phyloP scores from a whole-genome alignment of 2,888 invertebrate genomes.

The Epistrophe grossulariae region DNA sequence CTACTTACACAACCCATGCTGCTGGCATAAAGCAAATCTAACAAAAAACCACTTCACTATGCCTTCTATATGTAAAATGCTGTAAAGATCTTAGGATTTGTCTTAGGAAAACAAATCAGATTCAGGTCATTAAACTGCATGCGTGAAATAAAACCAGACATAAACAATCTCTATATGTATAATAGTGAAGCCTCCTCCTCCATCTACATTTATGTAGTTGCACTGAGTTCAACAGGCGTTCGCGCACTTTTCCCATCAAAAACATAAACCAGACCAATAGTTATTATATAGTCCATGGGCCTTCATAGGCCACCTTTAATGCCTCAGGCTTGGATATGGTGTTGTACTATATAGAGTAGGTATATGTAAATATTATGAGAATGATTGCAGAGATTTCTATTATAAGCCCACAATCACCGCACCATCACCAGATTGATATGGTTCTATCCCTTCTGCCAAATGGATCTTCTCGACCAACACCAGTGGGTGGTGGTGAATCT shows the following conservation, averaged over 20 bases:
- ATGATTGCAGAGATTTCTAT: constrained; percentile 60
- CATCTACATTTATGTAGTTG: constrained; percentile 12
- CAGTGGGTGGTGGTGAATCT: constrained; percentile 52
- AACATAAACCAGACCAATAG: constrained; percentile 43
- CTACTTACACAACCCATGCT: constrained; percentile 43
- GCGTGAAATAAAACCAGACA: constrained; percentile 68
- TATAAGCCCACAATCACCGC: constrained; percentile 27
- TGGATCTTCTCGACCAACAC: constrained; percentile 23
- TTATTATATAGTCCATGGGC: constrained; percentile 7
- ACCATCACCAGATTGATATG: constrained; percentile 53
- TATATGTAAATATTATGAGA: constrained; percentile 30
- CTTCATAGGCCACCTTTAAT: constrained; percentile 53
- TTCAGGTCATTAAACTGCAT: constrained; percentile 75
- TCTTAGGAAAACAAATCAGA: constrained; percentile 60
- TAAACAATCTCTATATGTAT: constrained; percentile 66
- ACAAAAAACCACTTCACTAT: constrained; percentile 53
- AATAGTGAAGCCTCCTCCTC: constrained; percentile 31
- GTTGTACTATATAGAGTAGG: constrained; percentile 23
- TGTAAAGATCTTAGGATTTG: constrained; percentile 43
- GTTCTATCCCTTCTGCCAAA: constrained; percentile 64
- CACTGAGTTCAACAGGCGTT: constrained; percentile 40
- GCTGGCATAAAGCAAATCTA: background rate
- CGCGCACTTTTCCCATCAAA: constrained; percentile 59
- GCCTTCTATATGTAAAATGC: background rate
- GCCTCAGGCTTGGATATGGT: constrained; percentile 36